Base-by-base conservation (phyloP, 2,797 vertebrate species). In the Peromyscus melanophrys region DNA sequence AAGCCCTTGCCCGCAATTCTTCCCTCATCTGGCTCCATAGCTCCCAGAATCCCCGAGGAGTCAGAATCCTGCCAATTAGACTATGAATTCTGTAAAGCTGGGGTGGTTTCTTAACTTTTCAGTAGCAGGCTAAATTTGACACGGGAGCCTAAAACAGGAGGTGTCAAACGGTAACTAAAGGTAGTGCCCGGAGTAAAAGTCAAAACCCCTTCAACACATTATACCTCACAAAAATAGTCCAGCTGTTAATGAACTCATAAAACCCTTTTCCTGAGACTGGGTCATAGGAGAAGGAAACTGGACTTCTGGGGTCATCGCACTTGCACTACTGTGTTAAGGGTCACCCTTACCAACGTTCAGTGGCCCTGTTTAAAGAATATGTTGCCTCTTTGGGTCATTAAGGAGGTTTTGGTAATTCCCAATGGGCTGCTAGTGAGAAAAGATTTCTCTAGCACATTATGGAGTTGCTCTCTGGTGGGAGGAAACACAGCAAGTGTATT, bases 1-100 rank as follows among this genome's bases (percentile, higher is more conserved):
- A 92, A 75, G 9, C 67, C 46, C n/a, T 59, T 46, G 55, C 4
- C 23, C 76, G 92, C 84, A 91, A 49, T 55, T 71, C 9, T 93
- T 80, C 57, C 82, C 52, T 84, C 23, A 43, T 69, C 61, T 63
- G 63, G 23, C 49, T 95, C 34, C 34, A 9, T 7, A 75, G 46
- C 40, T 95, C 49, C 89, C 49, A 89, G 27, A 92, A 88, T 55
- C 94, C 77, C 69, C 37, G 40, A 90, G 88, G 40, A 90, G 88
- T 65, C 87, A 95, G 69, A 83, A 69, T 52, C 6, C 12, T 40
- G 83, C 92, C 19, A 61, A 83, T 16, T 25, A 93, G 75, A 81
- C 4, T 46, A 43, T 69, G 65, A 82, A 46, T 6, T 90, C 46
- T 75, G 90, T 46, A 83, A 92, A 94, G 89, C 27, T 25, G 80